Conservation (phyloP, 2,888 invertebrate genomes). For the Drosophila dives region DNA sequence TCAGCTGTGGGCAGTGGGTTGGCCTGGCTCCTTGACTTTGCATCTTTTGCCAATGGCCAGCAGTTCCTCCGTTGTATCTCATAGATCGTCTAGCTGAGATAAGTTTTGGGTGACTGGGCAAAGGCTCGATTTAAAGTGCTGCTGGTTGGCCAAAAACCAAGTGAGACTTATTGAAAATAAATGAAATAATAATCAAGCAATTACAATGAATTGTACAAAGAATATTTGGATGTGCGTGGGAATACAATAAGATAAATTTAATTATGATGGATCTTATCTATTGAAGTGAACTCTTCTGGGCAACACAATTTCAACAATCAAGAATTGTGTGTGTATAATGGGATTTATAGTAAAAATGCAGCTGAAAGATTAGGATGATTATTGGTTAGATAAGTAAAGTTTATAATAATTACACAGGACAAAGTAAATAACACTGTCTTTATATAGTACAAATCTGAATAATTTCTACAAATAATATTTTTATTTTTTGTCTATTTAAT, state of each 20-base stretch:
- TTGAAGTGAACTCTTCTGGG: background rate
- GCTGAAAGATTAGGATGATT: background rate
- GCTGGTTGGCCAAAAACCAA: conserved; percentile 60
- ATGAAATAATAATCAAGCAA: conserved; percentile 66
- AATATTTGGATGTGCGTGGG: conserved; percentile 45
- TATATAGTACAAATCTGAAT: background rate
- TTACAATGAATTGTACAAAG: conserved; percentile 35
- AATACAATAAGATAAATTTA: conserved; percentile 28
- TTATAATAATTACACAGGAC: background rate
- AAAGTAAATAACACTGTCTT: background rate
- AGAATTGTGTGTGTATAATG: background rate
- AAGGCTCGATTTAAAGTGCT: conserved; percentile 23
- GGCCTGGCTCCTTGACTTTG: conserved; percentile 54
- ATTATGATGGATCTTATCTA: conserved; percentile 11
- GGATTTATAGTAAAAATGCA: background rate
- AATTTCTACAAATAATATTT: background rate
- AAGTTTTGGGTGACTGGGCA: conserved; percentile 12
- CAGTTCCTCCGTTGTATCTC: conserved; percentile 58
- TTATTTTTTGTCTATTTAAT: background rate
- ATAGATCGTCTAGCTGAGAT: conserved; percentile 69
- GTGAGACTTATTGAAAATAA: conserved; percentile 69
- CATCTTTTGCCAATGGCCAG: conserved; percentile 53
- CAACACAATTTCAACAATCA: background rate
- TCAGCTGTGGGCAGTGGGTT: conserved; percentile 61
- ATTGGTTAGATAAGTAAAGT: background rate